Percentiles rank a stretch among this genome's conserved stretches.
Conservation (phyloP, 2,113 vertebrate genomes). For the Mungos mungo region DNA sequence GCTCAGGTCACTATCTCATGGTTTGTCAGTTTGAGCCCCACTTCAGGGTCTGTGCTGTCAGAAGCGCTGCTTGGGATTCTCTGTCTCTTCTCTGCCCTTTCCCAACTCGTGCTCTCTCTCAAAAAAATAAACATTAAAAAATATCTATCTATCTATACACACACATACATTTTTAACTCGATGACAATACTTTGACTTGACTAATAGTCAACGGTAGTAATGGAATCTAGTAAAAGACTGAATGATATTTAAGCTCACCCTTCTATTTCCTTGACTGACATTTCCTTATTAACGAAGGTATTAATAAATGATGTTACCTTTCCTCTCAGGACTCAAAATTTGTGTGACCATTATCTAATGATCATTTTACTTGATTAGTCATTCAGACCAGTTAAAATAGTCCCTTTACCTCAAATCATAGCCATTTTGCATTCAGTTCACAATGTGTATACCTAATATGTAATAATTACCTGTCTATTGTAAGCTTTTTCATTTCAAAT, state of each 20-base stretch:
- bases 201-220: constrained; percentile 11
- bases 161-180: background rate
- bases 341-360: background rate
- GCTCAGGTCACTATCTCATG: no score
- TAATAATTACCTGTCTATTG: constrained; percentile 74
- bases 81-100: no score
- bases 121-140: background rate
- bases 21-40: background rate
- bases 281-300: background rate
- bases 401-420: background rate
- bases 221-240: background rate
- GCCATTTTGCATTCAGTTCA: background rate
- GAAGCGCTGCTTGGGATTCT: no score
- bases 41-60: no score
- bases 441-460: background rate
- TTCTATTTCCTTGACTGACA: background rate
- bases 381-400: background rate
- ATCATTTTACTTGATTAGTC: constrained; percentile 5
- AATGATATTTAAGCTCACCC: background rate
- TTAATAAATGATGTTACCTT: background rate
- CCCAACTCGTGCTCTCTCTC: no score
- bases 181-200: background rate
- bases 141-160: background rate
- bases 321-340: constrained; percentile 17
- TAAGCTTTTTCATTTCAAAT: constrained; percentile 74